Conservation (phyloP, 2,888 invertebrate species). For the Coelinius sp. region DNA sequence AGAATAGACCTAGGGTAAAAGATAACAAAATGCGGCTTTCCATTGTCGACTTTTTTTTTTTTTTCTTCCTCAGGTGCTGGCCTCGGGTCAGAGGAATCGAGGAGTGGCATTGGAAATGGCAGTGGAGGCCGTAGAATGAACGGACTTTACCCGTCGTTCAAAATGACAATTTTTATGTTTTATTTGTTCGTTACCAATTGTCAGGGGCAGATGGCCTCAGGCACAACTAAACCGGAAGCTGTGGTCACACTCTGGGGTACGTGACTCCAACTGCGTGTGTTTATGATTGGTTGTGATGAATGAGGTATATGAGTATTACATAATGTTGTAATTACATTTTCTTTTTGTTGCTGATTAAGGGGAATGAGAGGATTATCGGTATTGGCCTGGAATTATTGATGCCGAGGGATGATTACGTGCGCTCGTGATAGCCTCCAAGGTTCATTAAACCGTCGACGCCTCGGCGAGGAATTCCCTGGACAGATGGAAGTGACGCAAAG, state of each 20-base stretch:
- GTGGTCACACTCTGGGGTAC: background rate
- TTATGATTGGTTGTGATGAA: background rate
- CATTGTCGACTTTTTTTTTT: constrained; percentile 25
- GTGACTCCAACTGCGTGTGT: background rate
- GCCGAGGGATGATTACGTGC: background rate
- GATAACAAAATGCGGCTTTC: constrained; percentile 24
- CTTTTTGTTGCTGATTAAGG: background rate
- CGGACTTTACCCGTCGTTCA: background rate
- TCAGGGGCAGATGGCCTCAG: background rate
- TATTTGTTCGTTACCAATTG: constrained; percentile 23
- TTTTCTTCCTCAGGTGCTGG: background rate
- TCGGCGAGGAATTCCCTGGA: constrained; percentile 44
- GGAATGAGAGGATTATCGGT: background rate
- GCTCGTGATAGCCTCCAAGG: constrained; percentile 13
- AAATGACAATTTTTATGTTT: background rate
- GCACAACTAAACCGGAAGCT: constrained; percentile 9
- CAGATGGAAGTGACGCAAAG: constrained; percentile 43
- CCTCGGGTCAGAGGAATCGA: background rate
- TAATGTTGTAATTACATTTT: background rate
- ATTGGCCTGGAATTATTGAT: constrained; percentile 20
- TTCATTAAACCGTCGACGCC: constrained; percentile 47
- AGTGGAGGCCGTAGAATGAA: background rate
- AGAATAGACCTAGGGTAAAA: constrained; percentile 4
- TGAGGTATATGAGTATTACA: background rate
- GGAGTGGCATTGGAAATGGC: background rate